Evolutionary conservation across 1,140 invertebrate species (phyloP).

Genomic region (Caenorhabditis inopinata): DNA sequence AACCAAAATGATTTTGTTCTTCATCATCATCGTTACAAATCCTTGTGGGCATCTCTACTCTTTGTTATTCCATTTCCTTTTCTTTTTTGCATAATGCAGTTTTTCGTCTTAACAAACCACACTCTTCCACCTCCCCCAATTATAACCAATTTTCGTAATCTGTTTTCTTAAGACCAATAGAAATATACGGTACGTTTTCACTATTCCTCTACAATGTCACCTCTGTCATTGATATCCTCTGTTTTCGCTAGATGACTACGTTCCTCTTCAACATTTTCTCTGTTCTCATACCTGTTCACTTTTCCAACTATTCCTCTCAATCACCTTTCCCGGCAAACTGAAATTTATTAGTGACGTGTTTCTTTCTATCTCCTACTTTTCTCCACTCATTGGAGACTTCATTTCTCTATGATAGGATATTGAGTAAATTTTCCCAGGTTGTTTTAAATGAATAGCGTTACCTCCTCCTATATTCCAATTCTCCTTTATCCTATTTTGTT

Average conservation of each 20-base stretch:
- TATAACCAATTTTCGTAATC: not conserved
- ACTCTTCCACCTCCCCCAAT: no score
- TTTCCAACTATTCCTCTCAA: not conserved
- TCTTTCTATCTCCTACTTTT: not conserved
- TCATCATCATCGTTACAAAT: not conserved
- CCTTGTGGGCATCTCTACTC: not conserved
- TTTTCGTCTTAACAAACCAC: no score
- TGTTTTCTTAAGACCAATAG: slow-evolving; percentile 6
- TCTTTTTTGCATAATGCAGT: not conserved
- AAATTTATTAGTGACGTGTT: slow-evolving; percentile 7
- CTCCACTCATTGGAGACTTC: not conserved
- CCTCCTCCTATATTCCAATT: not conserved
- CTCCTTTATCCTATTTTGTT: not conserved
- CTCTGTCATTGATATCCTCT: not conserved
- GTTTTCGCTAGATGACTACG: not conserved
- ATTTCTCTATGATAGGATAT: not conserved
- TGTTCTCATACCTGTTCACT: slow-evolving; percentile 10
- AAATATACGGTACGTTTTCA: not conserved
- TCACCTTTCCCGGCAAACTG: not conserved
- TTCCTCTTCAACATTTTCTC: not conserved
- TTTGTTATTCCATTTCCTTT: not conserved
- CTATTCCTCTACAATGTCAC: not conserved
- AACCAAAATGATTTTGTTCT: no score
- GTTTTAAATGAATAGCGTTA: not conserved
- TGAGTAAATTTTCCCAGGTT: not conserved